Conservation (phyloP, 2,113 vertebrate genomes). For the Paramormyrops kingsleyae region DNA sequence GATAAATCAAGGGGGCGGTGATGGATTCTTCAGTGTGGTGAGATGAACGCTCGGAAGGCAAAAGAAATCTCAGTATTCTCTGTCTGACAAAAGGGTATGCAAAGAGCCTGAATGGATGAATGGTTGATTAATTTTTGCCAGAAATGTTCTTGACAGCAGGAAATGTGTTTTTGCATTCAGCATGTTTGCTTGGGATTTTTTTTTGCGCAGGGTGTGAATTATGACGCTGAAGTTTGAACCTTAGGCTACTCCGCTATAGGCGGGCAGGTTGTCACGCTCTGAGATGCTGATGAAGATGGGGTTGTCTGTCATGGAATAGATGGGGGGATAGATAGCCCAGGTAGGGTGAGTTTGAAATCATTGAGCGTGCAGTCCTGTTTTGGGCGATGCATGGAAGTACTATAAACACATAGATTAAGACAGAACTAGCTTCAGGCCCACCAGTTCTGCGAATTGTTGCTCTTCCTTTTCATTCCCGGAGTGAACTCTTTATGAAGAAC, state of each 20-base stretch:
- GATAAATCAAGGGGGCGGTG: constrained; percentile 99
- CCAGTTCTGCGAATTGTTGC: neutral
- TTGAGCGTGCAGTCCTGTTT: neutral
- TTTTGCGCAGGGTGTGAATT: constrained; percentile 70
- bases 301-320: constrained; percentile 40
- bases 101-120: constrained; percentile 99
- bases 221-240: constrained; percentile 80
- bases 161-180: constrained; percentile 91
- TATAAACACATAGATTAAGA: neutral
- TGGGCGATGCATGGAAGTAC: neutral
- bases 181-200: constrained; percentile 84
- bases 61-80: constrained; percentile 88
- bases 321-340: neutral
- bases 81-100: constrained; percentile 97
- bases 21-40: constrained; percentile 97
- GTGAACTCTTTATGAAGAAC: neutral
- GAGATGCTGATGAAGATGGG: constrained; percentile 59
- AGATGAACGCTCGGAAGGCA: constrained; percentile 80
- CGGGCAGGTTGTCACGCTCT: constrained; percentile 59
- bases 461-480: neutral
- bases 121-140: constrained; percentile 99
- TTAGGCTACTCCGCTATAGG: constrained; percentile 77
- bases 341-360: neutral
- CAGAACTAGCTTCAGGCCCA: neutral
- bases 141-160: constrained; percentile 96